phyloP scores from a whole-genome alignment of 2,888 invertebrate genomes.

The Drosophila rellima region DNA sequence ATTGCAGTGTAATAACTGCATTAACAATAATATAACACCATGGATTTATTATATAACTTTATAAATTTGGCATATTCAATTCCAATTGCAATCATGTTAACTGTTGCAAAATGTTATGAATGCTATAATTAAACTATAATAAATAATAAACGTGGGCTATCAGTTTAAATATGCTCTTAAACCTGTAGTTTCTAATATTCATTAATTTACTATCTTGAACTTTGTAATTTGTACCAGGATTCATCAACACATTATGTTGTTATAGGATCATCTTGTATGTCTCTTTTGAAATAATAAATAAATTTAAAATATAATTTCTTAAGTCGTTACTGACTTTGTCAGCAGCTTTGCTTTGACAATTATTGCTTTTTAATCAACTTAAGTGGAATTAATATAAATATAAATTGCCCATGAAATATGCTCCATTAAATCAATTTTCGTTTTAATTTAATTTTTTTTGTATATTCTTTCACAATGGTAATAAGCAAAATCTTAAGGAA shows the following conservation, averaged over 20 bases:
- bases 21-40: constrained; percentile 12
- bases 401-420: constrained; percentile 17
- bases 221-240: too few relatives aligned
- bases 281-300: too few relatives aligned
- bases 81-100: neutral
- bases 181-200: neutral
- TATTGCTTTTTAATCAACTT: constrained; percentile 26
- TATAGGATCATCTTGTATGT: too few relatives aligned
- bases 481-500: constrained; percentile 1
- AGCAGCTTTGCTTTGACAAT: constrained; percentile 19
- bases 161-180: neutral
- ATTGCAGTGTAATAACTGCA: constrained; percentile 19
- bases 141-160: too few relatives aligned
- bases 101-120: neutral
- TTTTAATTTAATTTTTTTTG: neutral
- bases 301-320: neutral
- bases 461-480: neutral
- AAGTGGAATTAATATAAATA: constrained; percentile 16
- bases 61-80: constrained; percentile 11
- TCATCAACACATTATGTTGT: too few relatives aligned
- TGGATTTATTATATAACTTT: constrained; percentile 2
- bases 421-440: neutral
- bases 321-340: neutral
- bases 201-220: neutral
- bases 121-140: too few relatives aligned